These are phyloP conservation scores for Philereme transversata DNA, from an alignment of 2,888 invertebrate species.

Conservation along the genomic window DNA sequence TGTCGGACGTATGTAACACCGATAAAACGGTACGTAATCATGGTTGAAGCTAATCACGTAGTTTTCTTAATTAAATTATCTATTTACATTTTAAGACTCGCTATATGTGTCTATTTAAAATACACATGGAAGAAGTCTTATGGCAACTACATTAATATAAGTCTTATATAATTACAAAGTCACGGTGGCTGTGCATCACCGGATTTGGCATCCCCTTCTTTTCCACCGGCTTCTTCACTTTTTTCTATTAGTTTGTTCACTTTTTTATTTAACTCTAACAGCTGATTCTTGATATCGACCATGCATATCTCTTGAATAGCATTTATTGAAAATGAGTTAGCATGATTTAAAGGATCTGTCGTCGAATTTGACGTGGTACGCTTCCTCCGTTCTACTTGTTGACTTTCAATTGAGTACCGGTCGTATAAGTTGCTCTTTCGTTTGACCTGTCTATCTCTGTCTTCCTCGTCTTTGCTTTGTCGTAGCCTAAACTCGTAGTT, in stretches of 20 bases:
- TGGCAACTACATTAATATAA: conserved; percentile 1
- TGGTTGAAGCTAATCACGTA: no score
- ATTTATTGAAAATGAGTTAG: conserved; percentile 67
- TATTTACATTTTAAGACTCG: no score
- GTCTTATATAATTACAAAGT: conserved; percentile 14
- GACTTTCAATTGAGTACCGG: conserved; percentile 71
- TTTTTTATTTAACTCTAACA: conserved; percentile 69
- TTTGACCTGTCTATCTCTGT: conserved; percentile 64
- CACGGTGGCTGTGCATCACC: conserved; percentile 47
- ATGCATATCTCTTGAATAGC: conserved; percentile 79
- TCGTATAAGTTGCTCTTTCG: conserved; percentile 75
- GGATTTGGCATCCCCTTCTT: conserved; percentile 58
- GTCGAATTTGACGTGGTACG: conserved; percentile 60
- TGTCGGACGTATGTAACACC: no score
- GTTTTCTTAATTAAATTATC: no score
- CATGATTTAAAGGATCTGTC: conserved; percentile 44
- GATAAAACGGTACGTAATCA: no score
- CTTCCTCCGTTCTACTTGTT: conserved; percentile 71
- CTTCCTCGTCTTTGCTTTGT: conserved; percentile 61
- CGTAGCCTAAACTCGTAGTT: conserved; percentile 73
- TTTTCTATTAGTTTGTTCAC: conserved; percentile 66
- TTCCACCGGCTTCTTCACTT: conserved; percentile 50
- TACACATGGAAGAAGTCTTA: conserved; percentile 1
- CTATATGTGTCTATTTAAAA: background rate
- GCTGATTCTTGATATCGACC: conserved; percentile 75